Evolutionary conservation across 2,113 vertebrate species (phyloP), one percentile per base, ranked within the genome.

Genomic region (Dendrocopos noguchii): DNA sequence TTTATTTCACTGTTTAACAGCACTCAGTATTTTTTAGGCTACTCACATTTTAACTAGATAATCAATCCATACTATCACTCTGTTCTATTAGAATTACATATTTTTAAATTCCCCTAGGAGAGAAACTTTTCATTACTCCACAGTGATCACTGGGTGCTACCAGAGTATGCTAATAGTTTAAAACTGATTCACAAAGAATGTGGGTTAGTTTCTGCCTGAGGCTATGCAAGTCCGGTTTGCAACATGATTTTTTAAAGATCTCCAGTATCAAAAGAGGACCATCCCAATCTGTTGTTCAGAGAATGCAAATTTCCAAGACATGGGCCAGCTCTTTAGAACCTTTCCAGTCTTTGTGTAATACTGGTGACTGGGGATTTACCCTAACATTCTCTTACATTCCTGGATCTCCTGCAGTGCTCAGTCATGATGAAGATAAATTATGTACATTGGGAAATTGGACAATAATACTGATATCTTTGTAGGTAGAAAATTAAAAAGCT

Each of bases 101-200:
- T n/a, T 70, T 84, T 72, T 12, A 46, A 65, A 11, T 25, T 80
- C 25, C 47, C 33, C 9, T 66, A 36, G 44, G 47, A 72, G 15
- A 78, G 65, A 78, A 80, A 29, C 18, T 87, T 94, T 80, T 88
- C 73, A 71, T 90, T 86, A 80, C 53, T 63, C 80, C 68, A 50
- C 24, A 67, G 27, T 87, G 73, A 72, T 90, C 74, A 74, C 12
- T 59, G 29, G n/a, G 44, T 46, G 55, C n/a, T 52, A 28, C 31
- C 56, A 78, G 61, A 46, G 19, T 72, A 78, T 75, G 57, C 19
- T 84, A 85, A 65, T 12, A 55, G 21, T 42, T 36, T 50, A 59
- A 79, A 91, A 34, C 25, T 74, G 12, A 56, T 84, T 72, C 70
- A 81, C 14, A 60, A 90, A 67, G 36, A 60, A 36, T 73, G 15